phyloP scores from a whole-genome alignment of 2,888 invertebrate species.

The Drosophila mimetica region DNA sequence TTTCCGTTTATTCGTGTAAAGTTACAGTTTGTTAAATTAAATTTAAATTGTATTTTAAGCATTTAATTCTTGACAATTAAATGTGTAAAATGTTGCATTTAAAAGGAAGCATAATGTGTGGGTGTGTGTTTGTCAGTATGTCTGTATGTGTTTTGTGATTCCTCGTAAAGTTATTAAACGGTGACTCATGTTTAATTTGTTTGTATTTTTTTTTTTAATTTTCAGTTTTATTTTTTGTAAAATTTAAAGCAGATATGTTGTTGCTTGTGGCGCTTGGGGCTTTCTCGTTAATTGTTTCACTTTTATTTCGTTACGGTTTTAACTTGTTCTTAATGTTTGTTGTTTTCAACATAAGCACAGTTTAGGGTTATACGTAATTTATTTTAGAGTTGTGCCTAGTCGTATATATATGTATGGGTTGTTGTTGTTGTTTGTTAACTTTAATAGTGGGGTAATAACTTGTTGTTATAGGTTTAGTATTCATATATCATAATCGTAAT shows the following conservation, averaged over 20 bases:
- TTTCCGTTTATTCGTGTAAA: conserved; percentile 68
- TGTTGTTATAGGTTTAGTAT: conserved; percentile 53
- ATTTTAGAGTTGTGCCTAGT: conserved; percentile 75
- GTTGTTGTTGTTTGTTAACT: conserved; percentile 65
- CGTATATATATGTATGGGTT: conserved; percentile 46
- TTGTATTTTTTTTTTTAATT: conserved; percentile 25
- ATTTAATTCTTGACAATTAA: conserved; percentile 60
- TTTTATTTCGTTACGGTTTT: conserved; percentile 26
- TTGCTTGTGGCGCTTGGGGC: conserved; percentile 76
- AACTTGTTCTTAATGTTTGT: conserved; percentile 54
- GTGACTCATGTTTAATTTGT: conserved; percentile 65
- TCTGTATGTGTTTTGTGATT: conserved; percentile 21
- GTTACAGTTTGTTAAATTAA: conserved; percentile 61
- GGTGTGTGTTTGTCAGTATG: conserved; percentile 37
- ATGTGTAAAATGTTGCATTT: conserved; percentile 77
- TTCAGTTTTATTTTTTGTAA: conserved; percentile 47
- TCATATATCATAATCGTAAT: conserved; percentile 53
- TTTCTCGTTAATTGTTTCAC: conserved; percentile 36
- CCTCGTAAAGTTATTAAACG: conserved; percentile 52
- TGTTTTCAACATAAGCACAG: conserved; percentile 76
- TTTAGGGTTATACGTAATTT: conserved; percentile 67
- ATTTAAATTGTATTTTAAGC: conserved; percentile 60
- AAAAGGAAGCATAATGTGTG: conserved; percentile 76
- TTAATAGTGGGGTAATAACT: conserved; percentile 77
- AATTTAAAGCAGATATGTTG: conserved; percentile 80